Evolutionary conservation across 2,888 invertebrate genomes (phyloP), one percentile per base, ranked within the genome.

Genomic region (Prosapia bicincta): DNA sequence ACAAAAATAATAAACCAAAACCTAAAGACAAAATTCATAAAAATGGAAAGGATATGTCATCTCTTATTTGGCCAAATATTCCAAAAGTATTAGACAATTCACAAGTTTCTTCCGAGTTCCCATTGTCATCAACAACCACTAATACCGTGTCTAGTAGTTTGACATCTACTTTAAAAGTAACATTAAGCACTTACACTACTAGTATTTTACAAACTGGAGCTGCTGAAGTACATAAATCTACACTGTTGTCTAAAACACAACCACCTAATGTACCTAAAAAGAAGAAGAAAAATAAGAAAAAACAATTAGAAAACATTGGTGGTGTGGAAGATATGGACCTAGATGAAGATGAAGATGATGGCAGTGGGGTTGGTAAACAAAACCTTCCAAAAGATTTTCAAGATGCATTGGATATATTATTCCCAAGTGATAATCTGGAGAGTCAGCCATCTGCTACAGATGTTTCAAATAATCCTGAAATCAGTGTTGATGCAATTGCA

Each of bases 401-500:
- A 78, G 90, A 90, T 74, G 90, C 91, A 0, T 85, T 91, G 3
- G 89, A 90, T 82, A 90, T 90, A 38, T 89, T 91, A 74, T 91
- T 90, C 84, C 90, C 91, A 73, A 54, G 71, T 23, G 68, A 78
- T 75, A 67, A 72, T 30, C 65, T 54, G 9, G 24, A 26, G 13
- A 13, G 3, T 20, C 54, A 20, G 20, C 54, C 20, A 20, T 1
- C 20, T 54, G 54, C 20, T 54, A 6, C 54, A 20, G 54, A 30
- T 30, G 6, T 6, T 6, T 6, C 30, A 30, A 30, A 30, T 30
- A 30, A 30, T 30, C 5, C 9, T 5, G 30, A 30, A 30, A 30
- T 30, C 30, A 30, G 30, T 30, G 6, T 9, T 30, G 30, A 9
- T 5, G 30, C 9, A 30, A 30, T 30, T 6, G 9, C 9, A 54